These are phyloP conservation scores for Lasioglossum morio DNA, from an alignment of 2,888 invertebrate species.

Conservation along the genomic window DNA sequence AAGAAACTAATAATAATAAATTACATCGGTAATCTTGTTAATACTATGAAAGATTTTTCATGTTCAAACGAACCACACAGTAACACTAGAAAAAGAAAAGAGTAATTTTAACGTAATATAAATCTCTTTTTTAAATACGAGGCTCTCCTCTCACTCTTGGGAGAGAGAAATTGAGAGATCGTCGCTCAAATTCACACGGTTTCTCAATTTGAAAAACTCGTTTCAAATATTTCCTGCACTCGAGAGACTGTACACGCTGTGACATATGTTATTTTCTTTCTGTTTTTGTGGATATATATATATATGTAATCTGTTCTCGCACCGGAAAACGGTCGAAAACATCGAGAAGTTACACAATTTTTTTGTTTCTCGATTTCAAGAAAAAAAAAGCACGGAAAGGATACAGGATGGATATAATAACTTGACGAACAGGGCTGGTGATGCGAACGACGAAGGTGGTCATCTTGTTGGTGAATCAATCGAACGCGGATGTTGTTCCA, in stretches of 20 bases:
- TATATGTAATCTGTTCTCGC: neutral
- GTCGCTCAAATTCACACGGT: neutral
- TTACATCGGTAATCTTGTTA: constrained; percentile 7
- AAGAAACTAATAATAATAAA: constrained; percentile 22
- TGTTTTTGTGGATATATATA: neutral
- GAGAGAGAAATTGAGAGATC: constrained; percentile 9
- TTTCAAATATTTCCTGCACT: neutral
- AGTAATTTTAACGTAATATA: neutral
- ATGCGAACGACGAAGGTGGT: constrained; percentile 84
- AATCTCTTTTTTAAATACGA: constrained; percentile 1
- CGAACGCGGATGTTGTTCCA: constrained; percentile 84
- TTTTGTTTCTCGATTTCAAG: neutral
- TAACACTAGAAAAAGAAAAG: neutral
- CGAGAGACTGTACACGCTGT: neutral
- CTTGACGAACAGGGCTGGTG: constrained; percentile 83
- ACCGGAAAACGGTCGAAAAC: neutral
- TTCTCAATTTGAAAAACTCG: neutral
- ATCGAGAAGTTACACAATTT: constrained; percentile 60
- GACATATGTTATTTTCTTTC: neutral
- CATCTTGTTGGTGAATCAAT: constrained; percentile 82
- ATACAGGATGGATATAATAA: constrained; percentile 78
- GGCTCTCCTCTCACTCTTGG: neutral
- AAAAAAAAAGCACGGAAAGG: constrained; percentile 67
- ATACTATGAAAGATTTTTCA: neutral
- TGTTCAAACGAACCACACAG: neutral